Conservation (phyloP, 2,888 invertebrate genomes). For the Idaea aversata region DNA sequence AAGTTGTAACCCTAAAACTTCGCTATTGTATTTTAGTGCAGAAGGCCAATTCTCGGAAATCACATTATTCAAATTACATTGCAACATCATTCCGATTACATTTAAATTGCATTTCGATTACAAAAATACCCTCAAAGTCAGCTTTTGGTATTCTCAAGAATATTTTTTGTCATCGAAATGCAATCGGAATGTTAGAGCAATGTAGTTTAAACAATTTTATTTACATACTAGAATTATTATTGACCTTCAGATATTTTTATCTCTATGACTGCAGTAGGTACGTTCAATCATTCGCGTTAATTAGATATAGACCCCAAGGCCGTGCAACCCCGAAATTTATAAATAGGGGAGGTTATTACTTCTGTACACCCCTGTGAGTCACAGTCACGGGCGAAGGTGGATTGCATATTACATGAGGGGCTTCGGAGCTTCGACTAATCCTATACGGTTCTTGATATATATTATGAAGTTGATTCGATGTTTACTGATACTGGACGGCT, state of each 20-base stretch:
- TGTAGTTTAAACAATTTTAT: too few species aligned
- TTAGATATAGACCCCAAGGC: conserved; percentile 48
- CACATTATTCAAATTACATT: too few species aligned
- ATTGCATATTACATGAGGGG: conserved; percentile 19
- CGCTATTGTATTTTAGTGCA: too few species aligned
- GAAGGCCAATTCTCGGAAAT: too few species aligned
- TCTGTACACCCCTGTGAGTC: conserved; percentile 39
- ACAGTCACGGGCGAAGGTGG: conserved; percentile 34
- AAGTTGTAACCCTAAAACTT: too few species aligned
- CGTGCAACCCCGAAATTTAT: conserved; percentile 35
- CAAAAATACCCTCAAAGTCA: too few species aligned
- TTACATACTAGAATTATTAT: too few species aligned
- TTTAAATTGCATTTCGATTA: too few species aligned
- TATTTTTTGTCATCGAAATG: too few species aligned
- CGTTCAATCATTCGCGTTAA: conserved; percentile 35
- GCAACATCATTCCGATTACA: too few species aligned
- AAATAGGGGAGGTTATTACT: conserved; percentile 50
- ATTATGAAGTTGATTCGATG: conserved; percentile 4
- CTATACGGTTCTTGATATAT: conserved; percentile 3
- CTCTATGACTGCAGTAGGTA: background rate
- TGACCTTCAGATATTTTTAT: conserved; percentile 18
- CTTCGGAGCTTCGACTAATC: background rate
- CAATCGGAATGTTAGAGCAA: too few species aligned
- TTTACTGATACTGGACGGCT: background rate
- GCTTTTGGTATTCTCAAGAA: too few species aligned